Conservation (phyloP, 2,797 vertebrate species). For the Poeciliopsis paucimaculata region DNA sequence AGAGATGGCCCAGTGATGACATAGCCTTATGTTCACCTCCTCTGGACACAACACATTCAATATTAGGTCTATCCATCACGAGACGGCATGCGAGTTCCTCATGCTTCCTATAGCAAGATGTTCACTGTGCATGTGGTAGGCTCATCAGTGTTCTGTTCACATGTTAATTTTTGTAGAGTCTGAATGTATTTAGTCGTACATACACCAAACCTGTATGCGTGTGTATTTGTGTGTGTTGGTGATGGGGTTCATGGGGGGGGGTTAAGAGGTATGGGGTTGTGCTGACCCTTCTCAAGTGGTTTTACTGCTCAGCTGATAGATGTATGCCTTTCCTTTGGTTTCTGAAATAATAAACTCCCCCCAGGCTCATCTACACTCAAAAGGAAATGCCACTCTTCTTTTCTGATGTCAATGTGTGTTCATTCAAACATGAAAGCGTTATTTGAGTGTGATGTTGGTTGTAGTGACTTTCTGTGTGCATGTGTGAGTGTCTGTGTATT, state of each 20-base stretch:
- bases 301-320: conserved; percentile 67
- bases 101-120: conserved; percentile 55
- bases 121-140: conserved; percentile 64
- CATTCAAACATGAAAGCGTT: conserved; percentile 30
- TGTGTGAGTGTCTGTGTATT: conserved; percentile 32
- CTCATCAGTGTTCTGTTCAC: conserved; percentile 63
- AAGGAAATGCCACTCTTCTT: conserved; percentile 66
- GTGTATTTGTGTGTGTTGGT: conserved; percentile 1
- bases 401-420: conserved; percentile 71
- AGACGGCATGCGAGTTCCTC: conserved; percentile 45
- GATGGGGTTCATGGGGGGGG: not conserved
- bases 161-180: conserved; percentile 60
- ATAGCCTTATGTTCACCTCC: conserved; percentile 73
- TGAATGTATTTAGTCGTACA: conserved; percentile 66
- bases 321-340: conserved; percentile 54
- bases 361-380: conserved; percentile 62
- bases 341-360: conserved; percentile 50
- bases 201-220: conserved; percentile 42
- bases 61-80: conserved; percentile 75
- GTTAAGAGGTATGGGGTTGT: conserved; percentile 3
- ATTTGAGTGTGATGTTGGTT: conserved; percentile 24
- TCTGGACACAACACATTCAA: conserved; percentile 61
- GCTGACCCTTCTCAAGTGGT: conserved; percentile 65
- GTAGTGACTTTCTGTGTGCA: conserved; percentile 26
- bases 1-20: conserved; percentile 72